phyloP scores from a whole-genome alignment of 2,113 vertebrate species.

The Cyanoramphus novaezelandiae region DNA sequence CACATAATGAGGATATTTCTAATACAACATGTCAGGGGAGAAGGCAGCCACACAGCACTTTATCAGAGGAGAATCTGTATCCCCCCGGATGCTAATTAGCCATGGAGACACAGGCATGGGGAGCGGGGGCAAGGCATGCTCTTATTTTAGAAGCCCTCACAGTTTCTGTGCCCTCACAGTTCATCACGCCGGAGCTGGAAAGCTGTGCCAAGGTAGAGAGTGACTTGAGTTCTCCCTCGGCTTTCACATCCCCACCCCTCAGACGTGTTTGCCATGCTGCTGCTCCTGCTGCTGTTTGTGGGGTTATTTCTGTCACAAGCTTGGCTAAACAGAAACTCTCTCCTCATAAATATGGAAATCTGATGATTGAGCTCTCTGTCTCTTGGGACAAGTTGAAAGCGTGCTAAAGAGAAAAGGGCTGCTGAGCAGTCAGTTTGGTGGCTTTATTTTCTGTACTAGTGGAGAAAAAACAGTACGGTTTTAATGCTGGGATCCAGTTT shows the following conservation, averaged over 20 bases:
- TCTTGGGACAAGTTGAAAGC: neutral
- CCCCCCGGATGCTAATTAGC: neutral
- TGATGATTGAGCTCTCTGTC: neutral
- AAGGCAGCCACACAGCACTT: neutral
- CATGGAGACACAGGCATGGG: neutral
- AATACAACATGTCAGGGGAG: slow-evolving; percentile 20
- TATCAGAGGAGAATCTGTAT: slow-evolving; percentile 32
- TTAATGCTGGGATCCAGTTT: neutral
- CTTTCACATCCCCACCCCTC: neutral
- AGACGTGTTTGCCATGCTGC: neutral
- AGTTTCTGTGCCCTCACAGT: neutral
- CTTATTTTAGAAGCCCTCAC: neutral
- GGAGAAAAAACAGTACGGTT: neutral
- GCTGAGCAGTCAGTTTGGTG: neutral
- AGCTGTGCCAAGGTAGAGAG: neutral
- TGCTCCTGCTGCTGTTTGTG: neutral
- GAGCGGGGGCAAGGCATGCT: accelerated
- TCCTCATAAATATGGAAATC: slow-evolving; percentile 61
- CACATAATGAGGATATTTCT: slow-evolving; percentile 47
- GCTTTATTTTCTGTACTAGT: neutral
- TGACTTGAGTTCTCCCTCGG: neutral
- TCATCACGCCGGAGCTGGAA: neutral
- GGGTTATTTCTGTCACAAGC: slow-evolving; percentile 16
- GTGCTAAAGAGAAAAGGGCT: neutral
- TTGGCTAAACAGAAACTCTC: slow-evolving; percentile 35